These are phyloP conservation scores for Petromus typicus DNA, from an alignment of 2,113 vertebrate genomes.

Conservation along the genomic window DNA sequence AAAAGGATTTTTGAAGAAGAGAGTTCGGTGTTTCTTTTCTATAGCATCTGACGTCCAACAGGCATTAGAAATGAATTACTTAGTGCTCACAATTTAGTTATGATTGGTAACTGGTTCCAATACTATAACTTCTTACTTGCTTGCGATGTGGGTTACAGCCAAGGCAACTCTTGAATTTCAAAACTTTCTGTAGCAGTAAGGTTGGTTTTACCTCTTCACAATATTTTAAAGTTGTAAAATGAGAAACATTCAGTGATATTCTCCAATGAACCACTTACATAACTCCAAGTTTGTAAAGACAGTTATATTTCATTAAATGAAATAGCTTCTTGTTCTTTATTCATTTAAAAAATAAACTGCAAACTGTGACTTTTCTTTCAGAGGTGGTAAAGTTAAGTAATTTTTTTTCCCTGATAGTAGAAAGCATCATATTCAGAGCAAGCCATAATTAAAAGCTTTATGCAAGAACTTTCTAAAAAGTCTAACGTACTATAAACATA, in stretches of 20 bases:
- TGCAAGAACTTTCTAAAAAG: slow-evolving; percentile 1
- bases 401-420: slow-evolving; percentile 66
- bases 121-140: background rate
- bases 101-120: background rate
- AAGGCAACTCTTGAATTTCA: background rate
- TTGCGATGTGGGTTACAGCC: background rate
- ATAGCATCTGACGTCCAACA: background rate
- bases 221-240: background rate
- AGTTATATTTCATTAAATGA: slow-evolving; percentile 66
- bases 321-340: slow-evolving; percentile 58
- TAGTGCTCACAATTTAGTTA: background rate
- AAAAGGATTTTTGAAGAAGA: background rate
- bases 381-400: background rate
- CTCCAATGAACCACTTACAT: slow-evolving; percentile 36
- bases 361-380: slow-evolving; percentile 63
- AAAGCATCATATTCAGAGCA: slow-evolving; percentile 3
- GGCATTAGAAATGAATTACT: background rate
- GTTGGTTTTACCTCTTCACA: background rate
- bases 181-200: background rate
- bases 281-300: slow-evolving; percentile 34
- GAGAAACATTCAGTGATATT: slow-evolving; percentile 51
- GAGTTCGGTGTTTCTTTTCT: background rate
- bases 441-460: slow-evolving; percentile 34
- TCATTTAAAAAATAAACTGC: slow-evolving; percentile 56
- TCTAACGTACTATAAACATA: slow-evolving; percentile 25